Percentiles rank a stretch among this genome's conserved stretches.
phyloP scores from a whole-genome alignment of 2,113 vertebrate genomes.

The Kryptolebias marmoratus region DNA sequence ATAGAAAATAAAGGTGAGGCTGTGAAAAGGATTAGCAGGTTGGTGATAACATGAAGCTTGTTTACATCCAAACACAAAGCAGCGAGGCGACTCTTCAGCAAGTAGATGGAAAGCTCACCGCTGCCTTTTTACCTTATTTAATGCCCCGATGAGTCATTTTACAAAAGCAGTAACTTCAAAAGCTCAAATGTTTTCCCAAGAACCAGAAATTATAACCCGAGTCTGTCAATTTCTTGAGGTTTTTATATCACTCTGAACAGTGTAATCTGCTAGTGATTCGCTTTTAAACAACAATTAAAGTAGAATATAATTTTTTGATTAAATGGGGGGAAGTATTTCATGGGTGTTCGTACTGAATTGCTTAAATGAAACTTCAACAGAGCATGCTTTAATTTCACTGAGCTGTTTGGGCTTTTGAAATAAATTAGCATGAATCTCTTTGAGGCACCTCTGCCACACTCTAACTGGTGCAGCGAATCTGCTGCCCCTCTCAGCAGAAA shows the following conservation, averaged over 20 bases:
- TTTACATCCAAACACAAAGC: conserved; percentile 16
- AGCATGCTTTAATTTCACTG: conserved; percentile 6
- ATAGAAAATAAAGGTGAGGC: conserved; percentile 40
- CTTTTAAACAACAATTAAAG: not conserved
- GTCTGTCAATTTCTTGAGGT: not conserved
- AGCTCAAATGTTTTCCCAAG: too few relatives aligned
- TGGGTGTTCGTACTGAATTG: conserved; percentile 6
- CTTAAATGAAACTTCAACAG: not conserved
- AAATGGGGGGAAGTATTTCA: not conserved
- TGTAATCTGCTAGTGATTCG: not conserved
- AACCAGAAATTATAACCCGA: too few relatives aligned
- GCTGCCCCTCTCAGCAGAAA: conserved; percentile 24
- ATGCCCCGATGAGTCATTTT: too few relatives aligned
- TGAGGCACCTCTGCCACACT: conserved; percentile 5
- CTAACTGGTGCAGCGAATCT: conserved; percentile 29
- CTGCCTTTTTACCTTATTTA: not conserved
- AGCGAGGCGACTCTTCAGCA: conserved; percentile 5
- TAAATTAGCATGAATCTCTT: not conserved
- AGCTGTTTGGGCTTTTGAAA: conserved; percentile 32
- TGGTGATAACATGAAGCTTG: conserved; percentile 22
- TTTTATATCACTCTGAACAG: too few relatives aligned
- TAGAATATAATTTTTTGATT: not conserved
- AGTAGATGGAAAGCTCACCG: not conserved
- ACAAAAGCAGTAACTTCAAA: too few relatives aligned
- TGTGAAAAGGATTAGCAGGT: conserved; percentile 47